Evolutionary conservation across 2,888 invertebrate species (phyloP), one percentile per base, ranked within the genome.

Genomic region (Apotomis turbidana): DNA sequence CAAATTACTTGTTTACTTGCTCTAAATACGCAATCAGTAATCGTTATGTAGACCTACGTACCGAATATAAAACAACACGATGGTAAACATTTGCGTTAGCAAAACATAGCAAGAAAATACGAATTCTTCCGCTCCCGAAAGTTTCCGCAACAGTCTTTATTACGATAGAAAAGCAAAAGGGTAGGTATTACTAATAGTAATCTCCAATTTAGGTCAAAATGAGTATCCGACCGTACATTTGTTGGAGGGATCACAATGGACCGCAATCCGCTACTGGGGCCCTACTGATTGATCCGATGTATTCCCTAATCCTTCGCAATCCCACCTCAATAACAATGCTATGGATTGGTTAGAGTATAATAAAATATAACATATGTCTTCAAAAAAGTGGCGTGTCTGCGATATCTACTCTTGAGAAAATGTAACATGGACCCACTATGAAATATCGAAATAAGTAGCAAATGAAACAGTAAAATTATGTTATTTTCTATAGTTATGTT

Each of bases 231-330:
- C 63, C 75, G 74, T 60, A 75, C 57, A 76, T 77, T 78, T 76
- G 75, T 76, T 64, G 71, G 72, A 76, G 71, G 74, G 73, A 74
- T 68, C 49, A 76, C 76, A 80, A 77, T 79, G 61, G 73, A 54
- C 72, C 76, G 57, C 74, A 78, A 76, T 78, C 78, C 70, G 73
- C 78, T 80, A 79, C 79, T 80, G 78, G 78, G 77, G 68, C 82
- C 78, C 68, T 60, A 64, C 74, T 72, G 74, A 84, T 83, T 81
- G 80, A 82, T 79, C 78, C 75, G 79, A 80, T 78, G 79, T 80
- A 79, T 74, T 74, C 71, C 72, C 60, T 80, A 81, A 81, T 81
- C 79, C 74, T 62, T 66, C 66, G 57, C 61, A 70, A 73, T 59
- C 58, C 75, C 46, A 68, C 68, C 70, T 60, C 58, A 63, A 72